phyloP scores from a whole-genome alignment of 92 coral and sea anemone species.

The Anthopleura xanthogrammica region DNA sequence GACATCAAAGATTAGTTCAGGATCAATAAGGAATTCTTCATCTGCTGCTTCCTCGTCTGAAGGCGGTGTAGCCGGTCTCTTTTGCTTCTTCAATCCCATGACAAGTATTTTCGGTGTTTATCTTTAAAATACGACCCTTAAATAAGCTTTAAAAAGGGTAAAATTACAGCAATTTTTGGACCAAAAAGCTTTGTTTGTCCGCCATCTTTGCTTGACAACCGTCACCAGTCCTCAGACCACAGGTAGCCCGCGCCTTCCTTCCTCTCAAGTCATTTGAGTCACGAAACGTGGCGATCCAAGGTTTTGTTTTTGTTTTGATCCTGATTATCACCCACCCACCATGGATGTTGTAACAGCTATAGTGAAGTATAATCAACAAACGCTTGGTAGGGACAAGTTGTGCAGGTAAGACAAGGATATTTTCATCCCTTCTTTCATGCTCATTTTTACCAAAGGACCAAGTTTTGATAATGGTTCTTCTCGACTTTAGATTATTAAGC shows the following conservation, averaged over 20 bases:
- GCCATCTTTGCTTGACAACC: constrained; percentile 89
- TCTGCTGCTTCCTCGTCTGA: constrained; percentile 71
- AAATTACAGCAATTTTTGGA: neutral
- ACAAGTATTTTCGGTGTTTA: neutral
- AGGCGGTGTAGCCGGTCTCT: constrained; percentile 56
- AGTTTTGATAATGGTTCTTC: too few species aligned
- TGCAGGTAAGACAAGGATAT: constrained; percentile 70
- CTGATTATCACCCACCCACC: neutral
- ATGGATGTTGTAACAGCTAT: constrained; percentile 88
- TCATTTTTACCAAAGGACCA: too few species aligned
- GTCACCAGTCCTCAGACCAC: neutral
- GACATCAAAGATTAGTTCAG: constrained; percentile 88
- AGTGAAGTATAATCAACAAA: constrained; percentile 91
- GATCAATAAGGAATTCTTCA: constrained; percentile 77
- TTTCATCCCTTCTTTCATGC: neutral
- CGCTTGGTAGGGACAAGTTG: constrained; percentile 91
- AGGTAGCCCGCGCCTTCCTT: constrained; percentile 10
- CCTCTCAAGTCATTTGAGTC: neutral
- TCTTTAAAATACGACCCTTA: neutral
- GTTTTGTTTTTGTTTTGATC: neutral
- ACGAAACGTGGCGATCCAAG: neutral
- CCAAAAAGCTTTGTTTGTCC: constrained; percentile 61
- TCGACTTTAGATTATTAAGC: too few species aligned
- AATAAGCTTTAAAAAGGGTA: neutral
- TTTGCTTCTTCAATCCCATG: constrained; percentile 65